These are phyloP conservation scores for Carassius gibelio DNA, from an alignment of 2,113 vertebrate species.

Conservation along the genomic window DNA sequence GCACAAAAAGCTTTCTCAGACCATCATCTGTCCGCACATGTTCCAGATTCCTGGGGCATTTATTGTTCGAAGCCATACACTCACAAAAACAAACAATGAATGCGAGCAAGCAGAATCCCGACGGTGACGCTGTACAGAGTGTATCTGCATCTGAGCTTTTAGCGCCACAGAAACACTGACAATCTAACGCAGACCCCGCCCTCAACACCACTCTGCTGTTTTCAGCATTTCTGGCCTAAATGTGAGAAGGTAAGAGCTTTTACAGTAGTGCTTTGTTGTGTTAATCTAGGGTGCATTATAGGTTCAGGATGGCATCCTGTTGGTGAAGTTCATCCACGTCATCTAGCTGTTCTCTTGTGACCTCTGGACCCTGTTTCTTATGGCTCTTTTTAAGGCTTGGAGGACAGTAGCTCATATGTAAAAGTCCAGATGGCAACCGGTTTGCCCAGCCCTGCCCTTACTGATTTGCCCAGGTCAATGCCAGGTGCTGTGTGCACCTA, in stretches of 20 bases:
- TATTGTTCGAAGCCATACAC: constrained; percentile 56
- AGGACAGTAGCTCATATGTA: background rate
- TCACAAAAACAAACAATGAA: constrained; percentile 70
- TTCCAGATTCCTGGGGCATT: constrained; percentile 25
- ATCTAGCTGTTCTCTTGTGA: constrained; percentile 12
- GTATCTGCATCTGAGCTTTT: constrained; percentile 16
- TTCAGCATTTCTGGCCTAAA: background rate
- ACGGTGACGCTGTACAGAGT: constrained; percentile 9
- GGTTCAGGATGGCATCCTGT: background rate
- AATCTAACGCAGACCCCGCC: background rate
- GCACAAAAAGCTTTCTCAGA: background rate
- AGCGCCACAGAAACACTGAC: background rate
- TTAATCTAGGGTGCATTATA: background rate
- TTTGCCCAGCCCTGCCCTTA: constrained; percentile 50
- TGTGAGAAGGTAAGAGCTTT: background rate
- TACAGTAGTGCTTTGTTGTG: background rate
- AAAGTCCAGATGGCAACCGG: constrained; percentile 63
- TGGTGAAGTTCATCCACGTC: background rate
- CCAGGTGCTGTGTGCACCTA: constrained; percentile 67
- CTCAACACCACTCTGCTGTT: background rate
- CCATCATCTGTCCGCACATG: background rate
- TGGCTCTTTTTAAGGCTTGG: background rate
- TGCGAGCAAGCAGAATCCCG: constrained; percentile 48
- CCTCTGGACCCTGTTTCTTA: background rate
- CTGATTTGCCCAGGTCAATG: constrained; percentile 46